Conservation (phyloP, 2,797 vertebrate genomes). For the Lerista edwardsae region DNA sequence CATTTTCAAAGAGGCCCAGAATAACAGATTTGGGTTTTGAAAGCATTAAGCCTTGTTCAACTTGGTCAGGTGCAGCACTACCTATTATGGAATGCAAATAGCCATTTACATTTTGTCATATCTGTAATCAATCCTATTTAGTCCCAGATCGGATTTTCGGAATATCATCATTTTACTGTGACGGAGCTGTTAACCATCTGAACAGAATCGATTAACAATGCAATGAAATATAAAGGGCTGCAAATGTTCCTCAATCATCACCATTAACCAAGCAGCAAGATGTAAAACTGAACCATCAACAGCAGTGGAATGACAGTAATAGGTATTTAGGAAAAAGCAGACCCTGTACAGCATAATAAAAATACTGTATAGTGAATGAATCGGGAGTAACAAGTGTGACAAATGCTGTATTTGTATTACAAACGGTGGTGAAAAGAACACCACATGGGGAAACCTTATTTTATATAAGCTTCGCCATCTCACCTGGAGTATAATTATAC, state of each 20-base stretch:
- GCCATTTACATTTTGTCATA: constrained; percentile 45
- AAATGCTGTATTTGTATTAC: constrained; percentile 22
- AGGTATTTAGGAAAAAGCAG: constrained; percentile 33
- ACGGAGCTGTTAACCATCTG: constrained; percentile 39
- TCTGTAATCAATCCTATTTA: constrained; percentile 52
- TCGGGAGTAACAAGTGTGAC: constrained; percentile 4
- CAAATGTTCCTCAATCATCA: constrained; percentile 42
- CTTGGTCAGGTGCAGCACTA: neutral
- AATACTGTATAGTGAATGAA: constrained; percentile 35
- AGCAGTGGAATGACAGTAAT: constrained; percentile 16
- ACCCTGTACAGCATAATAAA: neutral
- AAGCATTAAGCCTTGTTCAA: neutral
- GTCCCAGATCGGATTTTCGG: constrained; percentile 36
- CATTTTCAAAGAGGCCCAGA: neutral
- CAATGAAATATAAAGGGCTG: constrained; percentile 50
- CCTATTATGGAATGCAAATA: constrained; percentile 12
- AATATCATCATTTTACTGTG: constrained; percentile 39
- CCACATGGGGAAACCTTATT: neutral
- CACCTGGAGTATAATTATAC: neutral
- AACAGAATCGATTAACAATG: constrained; percentile 50
- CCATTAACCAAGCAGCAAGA: constrained; percentile 44
- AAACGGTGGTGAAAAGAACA: constrained; percentile 2
- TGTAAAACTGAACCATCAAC: constrained; percentile 37
- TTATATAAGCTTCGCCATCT: neutral
- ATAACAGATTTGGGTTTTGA: neutral